Conservation (phyloP, 2,113 vertebrate species). For the Scalopus aquaticus region DNA sequence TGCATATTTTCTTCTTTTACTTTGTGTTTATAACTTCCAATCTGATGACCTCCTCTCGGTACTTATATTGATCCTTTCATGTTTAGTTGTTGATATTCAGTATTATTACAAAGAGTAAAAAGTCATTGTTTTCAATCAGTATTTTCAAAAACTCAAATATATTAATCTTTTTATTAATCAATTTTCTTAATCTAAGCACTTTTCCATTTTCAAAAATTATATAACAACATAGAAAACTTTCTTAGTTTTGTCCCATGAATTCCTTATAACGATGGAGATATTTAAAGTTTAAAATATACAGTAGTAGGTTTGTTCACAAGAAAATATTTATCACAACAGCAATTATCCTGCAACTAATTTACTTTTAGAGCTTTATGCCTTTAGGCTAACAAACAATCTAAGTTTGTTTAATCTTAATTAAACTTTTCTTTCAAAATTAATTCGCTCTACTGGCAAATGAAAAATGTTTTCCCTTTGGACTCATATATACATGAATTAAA, state of each 20-base stretch:
- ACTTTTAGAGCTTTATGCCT: conserved; percentile 52
- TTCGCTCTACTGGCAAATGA: conserved; percentile 54
- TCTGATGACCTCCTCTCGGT: background rate
- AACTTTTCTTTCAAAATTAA: conserved; percentile 73
- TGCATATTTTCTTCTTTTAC: background rate
- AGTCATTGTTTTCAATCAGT: background rate
- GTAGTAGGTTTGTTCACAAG: background rate
- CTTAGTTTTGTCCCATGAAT: background rate
- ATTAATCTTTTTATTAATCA: background rate
- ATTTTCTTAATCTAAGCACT: background rate
- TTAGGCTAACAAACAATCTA: conserved; percentile 70
- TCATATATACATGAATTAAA: conserved; percentile 48
- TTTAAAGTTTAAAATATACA: conserved; percentile 49
- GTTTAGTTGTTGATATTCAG: background rate
- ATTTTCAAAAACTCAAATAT: background rate
- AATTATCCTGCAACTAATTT: conserved; percentile 72
- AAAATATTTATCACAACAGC: conserved; percentile 46
- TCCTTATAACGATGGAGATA: background rate
- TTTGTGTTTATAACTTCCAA: background rate
- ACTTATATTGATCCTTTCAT: background rate
- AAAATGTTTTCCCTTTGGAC: conserved; percentile 61
- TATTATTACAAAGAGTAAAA: background rate
- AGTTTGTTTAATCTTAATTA: conserved; percentile 78
- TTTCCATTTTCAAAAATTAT: background rate
- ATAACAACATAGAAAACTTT: background rate